A percentile compares a stretch with the other conserved stretches of the same genome.
phyloP scores from a whole-genome alignment of 2,113 vertebrate species.

The Gobio gobio region DNA sequence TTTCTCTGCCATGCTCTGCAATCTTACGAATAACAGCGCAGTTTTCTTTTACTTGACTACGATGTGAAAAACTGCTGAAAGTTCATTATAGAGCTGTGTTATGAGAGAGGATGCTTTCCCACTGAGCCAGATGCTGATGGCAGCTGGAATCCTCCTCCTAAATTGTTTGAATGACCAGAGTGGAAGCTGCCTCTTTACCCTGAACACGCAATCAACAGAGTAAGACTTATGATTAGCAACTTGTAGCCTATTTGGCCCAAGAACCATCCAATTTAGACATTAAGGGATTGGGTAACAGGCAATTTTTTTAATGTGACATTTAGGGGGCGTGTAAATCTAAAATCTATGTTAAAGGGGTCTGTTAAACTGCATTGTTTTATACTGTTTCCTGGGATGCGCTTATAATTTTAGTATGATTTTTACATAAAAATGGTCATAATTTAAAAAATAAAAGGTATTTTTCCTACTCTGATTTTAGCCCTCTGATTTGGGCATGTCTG shows the following conservation, averaged over 20 bases:
- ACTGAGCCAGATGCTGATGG: neutral
- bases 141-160: neutral
- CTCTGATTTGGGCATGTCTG: too few species aligned
- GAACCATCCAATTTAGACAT: neutral
- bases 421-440: too few species aligned
- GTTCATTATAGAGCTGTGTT: slow-evolving; percentile 8
- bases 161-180: neutral
- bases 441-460: too few species aligned
- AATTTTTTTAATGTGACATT: neutral
- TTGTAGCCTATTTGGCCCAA: neutral
- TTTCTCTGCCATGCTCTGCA: slow-evolving; percentile 7
- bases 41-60: slow-evolving; percentile 6
- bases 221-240: slow-evolving; percentile 1
- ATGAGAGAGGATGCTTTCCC: neutral
- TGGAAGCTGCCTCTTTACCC: neutral
- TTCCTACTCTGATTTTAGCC: too few species aligned
- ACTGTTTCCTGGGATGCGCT: too few species aligned
- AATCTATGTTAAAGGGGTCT: neutral
- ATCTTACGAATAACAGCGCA: neutral
- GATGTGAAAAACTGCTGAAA: neutral
- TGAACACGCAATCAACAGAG: neutral
- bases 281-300: neutral
- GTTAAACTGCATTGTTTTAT: too few species aligned
- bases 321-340: neutral
- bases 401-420: too few species aligned